These are phyloP conservation scores for Uropetala carovei DNA, from an alignment of 2,888 invertebrate species.

Conservation along the genomic window DNA sequence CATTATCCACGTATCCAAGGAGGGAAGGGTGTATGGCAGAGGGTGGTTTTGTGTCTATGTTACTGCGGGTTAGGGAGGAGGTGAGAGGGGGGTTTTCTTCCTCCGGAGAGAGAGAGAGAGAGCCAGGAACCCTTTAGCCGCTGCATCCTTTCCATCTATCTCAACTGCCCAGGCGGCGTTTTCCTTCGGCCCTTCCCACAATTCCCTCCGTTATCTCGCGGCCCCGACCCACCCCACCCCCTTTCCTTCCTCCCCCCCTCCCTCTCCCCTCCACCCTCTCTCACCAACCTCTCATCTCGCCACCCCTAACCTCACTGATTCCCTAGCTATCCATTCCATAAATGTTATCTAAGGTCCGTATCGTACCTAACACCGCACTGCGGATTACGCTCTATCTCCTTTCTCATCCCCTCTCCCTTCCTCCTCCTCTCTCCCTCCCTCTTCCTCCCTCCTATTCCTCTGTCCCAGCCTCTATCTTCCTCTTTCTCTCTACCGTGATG, in stretches of 20 bases:
- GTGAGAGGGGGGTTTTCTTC: background rate
- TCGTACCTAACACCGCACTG: conserved; percentile 62
- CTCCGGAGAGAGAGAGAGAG: background rate
- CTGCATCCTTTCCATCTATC: conserved; percentile 52
- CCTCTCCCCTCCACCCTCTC: background rate
- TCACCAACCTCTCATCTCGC: background rate
- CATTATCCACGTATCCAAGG: background rate
- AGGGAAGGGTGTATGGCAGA: background rate
- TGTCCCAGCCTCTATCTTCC: too few species aligned
- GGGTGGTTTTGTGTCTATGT: background rate
- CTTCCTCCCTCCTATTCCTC: background rate
- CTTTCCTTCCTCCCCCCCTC: background rate
- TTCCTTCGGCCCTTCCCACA: conserved; percentile 49
- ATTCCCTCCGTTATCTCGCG: conserved; percentile 34
- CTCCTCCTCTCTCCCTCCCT: conserved; percentile 6
- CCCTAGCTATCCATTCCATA: conserved; percentile 58
- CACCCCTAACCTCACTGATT: background rate
- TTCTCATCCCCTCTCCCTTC: background rate
- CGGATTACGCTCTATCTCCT: conserved; percentile 34
- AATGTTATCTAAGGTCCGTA: conserved; percentile 61
- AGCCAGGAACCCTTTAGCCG: background rate
- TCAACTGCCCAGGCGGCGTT: conserved; percentile 31
- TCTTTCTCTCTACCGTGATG: too few species aligned
- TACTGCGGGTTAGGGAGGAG: background rate
- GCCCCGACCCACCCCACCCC: background rate